Conservation (phyloP, 2,797 vertebrate genomes). For the Podarcis siculus region DNA sequence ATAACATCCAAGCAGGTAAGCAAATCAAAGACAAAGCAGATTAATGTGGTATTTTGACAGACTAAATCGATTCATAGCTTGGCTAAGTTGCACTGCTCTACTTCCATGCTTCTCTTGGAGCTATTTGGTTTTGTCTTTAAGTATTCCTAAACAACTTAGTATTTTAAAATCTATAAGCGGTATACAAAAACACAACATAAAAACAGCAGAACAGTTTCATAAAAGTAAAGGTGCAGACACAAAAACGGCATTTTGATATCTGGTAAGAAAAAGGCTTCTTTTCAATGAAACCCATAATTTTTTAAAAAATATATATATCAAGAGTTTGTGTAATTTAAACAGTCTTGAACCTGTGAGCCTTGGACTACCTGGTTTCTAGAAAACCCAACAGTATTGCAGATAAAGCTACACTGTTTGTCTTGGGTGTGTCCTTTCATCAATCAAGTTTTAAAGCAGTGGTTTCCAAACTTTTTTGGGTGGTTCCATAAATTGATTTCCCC, state of each 20-base stretch:
- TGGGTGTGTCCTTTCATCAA: neutral
- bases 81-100: neutral
- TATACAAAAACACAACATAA: too few relatives aligned
- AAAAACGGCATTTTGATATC: too few relatives aligned
- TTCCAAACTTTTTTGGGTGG: too few relatives aligned
- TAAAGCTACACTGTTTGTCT: conserved; percentile 9
- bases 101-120: neutral
- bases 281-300: neutral
- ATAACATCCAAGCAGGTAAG: neutral
- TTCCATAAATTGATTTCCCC: too few relatives aligned
- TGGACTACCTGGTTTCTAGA: neutral
- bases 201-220: too few relatives aligned
- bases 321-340: neutral
- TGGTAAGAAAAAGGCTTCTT: too few relatives aligned
- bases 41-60: neutral
- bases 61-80: neutral
- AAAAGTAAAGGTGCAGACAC: too few relatives aligned
- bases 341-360: neutral
- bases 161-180: too few relatives aligned
- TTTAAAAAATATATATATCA: neutral
- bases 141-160: too few relatives aligned
- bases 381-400: neutral
- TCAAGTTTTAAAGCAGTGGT: neutral
- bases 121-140: neutral
- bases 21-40: neutral